These are phyloP conservation scores for Cyprinella venusta DNA, from an alignment of 2,797 vertebrate genomes.

Conservation along the genomic window DNA sequence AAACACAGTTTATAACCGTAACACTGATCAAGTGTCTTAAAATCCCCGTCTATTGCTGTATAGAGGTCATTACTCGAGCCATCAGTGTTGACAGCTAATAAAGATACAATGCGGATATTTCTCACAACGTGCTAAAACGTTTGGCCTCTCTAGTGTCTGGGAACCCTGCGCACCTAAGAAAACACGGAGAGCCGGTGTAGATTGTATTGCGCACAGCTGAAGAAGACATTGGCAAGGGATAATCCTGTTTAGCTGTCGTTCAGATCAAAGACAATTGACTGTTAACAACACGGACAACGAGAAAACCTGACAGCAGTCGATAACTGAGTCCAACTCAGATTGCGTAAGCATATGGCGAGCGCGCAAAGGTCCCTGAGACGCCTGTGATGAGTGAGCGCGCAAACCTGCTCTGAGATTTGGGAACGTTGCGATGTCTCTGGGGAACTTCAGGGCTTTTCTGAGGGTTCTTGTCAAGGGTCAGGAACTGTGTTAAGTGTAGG, in stretches of 20 bases:
- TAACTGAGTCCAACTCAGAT: conserved; percentile 62
- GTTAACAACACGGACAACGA: conserved; percentile 78
- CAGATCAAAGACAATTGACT: conserved; percentile 84
- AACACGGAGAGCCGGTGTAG: conserved; percentile 82
- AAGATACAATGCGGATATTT: conserved; percentile 79
- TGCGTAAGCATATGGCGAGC: conserved; percentile 70
- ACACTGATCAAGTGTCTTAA: conserved; percentile 3
- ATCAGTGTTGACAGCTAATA: conserved; percentile 73
- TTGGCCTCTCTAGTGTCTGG: conserved; percentile 78
- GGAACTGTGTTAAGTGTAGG: conserved; percentile 79
- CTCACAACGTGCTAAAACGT: conserved; percentile 84
- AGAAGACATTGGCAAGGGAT: conserved; percentile 88
- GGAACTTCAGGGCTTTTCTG: conserved; percentile 64
- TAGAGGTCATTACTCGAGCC: conserved; percentile 60
- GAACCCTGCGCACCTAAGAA: conserved; percentile 88
- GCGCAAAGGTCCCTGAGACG: not conserved
- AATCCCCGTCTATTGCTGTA: conserved; percentile 14
- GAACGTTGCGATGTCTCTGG: conserved; percentile 61
- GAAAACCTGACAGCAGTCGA: conserved; percentile 76
- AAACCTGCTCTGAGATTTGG: conserved; percentile 39
- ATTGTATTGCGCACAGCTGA: conserved; percentile 88
- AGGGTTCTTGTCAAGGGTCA: conserved; percentile 78
- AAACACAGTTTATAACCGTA: conserved; percentile 3
- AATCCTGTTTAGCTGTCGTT: conserved; percentile 75
- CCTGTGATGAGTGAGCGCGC: conserved; percentile 31